These are phyloP conservation scores for Plutomurus gul DNA, from an alignment of 1,140 invertebrate genomes.

Conservation along the genomic window DNA sequence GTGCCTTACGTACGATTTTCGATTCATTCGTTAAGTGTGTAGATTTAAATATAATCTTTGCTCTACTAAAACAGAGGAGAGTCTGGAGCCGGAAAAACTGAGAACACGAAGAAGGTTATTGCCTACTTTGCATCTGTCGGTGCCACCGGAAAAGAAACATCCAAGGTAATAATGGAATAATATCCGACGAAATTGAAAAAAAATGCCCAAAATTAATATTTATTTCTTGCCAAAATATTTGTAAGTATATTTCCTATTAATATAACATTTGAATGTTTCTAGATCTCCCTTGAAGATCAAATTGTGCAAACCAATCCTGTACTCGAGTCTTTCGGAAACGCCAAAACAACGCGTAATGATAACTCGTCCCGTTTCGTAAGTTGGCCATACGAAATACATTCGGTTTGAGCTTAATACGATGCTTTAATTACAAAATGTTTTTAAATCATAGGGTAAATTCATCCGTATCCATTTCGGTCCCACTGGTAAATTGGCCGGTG, in stretches of 20 bases:
- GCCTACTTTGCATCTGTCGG: conserved; percentile 63
- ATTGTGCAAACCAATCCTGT: conserved; percentile 70
- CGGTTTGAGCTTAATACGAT: too few relatives aligned
- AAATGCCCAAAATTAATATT: too few relatives aligned
- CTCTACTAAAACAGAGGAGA: conserved; percentile 67
- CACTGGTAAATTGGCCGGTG: conserved; percentile 71
- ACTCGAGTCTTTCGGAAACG: conserved; percentile 68
- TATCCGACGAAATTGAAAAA: not conserved
- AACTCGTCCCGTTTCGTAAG: conserved; percentile 65
- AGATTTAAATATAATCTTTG: too few relatives aligned
- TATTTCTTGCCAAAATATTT: not conserved
- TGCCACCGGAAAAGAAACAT: conserved; percentile 55
- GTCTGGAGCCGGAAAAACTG: conserved; percentile 68
- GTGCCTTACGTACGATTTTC: too few relatives aligned
- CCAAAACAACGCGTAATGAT: conserved; percentile 68
- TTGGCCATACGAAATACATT: too few relatives aligned
- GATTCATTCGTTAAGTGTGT: too few relatives aligned
- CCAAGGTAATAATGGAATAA: not conserved
- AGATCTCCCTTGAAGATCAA: conserved; percentile 63
- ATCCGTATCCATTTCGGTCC: conserved; percentile 74
- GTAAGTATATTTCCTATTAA: conserved; percentile 57
- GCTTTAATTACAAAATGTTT: not conserved
- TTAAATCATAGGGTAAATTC: conserved; percentile 62
- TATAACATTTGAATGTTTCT: conserved; percentile 63
- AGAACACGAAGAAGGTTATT: conserved; percentile 70